Percentiles rank a stretch among this genome's conserved stretches.
These are phyloP conservation scores for Opisthocomus hoazin DNA, from an alignment of 2,113 vertebrate species.

Conservation along the genomic window DNA sequence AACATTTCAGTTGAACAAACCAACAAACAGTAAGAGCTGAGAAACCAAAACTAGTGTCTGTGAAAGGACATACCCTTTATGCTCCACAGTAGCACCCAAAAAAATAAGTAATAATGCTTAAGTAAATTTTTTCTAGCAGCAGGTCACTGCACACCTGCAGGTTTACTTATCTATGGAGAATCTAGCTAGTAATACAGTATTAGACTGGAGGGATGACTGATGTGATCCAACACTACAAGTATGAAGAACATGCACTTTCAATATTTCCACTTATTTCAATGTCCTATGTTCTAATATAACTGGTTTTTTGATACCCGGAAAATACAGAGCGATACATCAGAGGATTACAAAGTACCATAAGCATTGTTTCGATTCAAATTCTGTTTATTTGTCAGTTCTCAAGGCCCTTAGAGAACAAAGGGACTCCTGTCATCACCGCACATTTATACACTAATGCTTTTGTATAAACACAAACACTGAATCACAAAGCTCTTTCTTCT, in stretches of 20 bases:
- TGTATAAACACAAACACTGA: background rate
- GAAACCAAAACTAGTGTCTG: background rate
- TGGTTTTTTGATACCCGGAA: background rate
- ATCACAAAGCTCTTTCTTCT: background rate
- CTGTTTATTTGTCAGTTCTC: background rate
- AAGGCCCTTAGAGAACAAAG: conserved; percentile 9
- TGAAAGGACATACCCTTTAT: background rate
- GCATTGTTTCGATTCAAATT: background rate
- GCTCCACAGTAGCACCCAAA: background rate
- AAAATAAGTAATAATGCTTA: background rate
- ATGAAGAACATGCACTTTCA: background rate
- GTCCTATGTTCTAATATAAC: background rate
- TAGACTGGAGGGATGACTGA: background rate
- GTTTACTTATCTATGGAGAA: background rate
- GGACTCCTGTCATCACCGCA: background rate
- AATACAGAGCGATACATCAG: background rate
- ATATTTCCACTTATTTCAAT: background rate
- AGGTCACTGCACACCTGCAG: background rate
- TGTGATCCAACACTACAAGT: background rate
- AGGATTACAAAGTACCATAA: background rate
- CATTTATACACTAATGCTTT: background rate
- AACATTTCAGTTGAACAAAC: background rate
- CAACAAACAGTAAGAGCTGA: background rate
- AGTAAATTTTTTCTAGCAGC: background rate
- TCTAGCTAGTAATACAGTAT: background rate